phyloP scores from a whole-genome alignment of 2,113 vertebrate species.

The Gobius niger region DNA sequence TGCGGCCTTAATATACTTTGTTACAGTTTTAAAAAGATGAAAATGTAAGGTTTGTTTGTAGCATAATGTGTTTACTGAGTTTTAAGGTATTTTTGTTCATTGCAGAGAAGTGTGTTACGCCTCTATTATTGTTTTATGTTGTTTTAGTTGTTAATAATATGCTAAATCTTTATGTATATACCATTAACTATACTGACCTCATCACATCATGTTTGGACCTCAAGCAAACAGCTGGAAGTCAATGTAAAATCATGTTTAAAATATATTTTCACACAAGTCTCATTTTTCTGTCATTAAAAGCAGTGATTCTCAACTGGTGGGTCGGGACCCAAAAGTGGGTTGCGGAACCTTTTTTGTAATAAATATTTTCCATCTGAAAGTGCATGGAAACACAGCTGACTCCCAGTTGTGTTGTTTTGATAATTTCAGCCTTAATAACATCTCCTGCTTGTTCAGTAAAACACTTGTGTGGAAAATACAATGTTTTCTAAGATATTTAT shows the following conservation, averaged over 20 bases:
- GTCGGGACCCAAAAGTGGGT: too few relatives aligned
- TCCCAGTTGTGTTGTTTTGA: too few relatives aligned
- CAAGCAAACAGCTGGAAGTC: neutral
- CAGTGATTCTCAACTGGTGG: too few relatives aligned
- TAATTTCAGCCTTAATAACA: too few relatives aligned
- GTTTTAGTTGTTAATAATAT: conserved; percentile 46
- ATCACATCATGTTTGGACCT: conserved; percentile 15
- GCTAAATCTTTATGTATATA: conserved; percentile 41
- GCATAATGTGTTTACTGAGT: conserved; percentile 26
- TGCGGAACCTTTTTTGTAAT: too few relatives aligned
- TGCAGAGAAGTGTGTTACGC: conserved; percentile 10
- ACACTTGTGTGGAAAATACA: too few relatives aligned
- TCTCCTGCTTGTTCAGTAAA: too few relatives aligned
- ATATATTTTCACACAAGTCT: conserved; percentile 7
- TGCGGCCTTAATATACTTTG: conserved; percentile 44
- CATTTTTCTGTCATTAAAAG: neutral
- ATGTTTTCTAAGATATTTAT: too few relatives aligned
- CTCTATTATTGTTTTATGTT: conserved; percentile 34
- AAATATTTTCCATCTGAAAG: too few relatives aligned
- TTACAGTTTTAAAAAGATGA: conserved; percentile 19
- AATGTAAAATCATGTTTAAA: neutral
- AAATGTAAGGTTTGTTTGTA: conserved; percentile 29
- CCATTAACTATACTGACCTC: conserved; percentile 17
- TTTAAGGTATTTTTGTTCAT: conserved; percentile 32
- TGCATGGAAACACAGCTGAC: too few relatives aligned